phyloP scores from a whole-genome alignment of 2,888 invertebrate genomes.

The Lepidochitona cinerea region DNA sequence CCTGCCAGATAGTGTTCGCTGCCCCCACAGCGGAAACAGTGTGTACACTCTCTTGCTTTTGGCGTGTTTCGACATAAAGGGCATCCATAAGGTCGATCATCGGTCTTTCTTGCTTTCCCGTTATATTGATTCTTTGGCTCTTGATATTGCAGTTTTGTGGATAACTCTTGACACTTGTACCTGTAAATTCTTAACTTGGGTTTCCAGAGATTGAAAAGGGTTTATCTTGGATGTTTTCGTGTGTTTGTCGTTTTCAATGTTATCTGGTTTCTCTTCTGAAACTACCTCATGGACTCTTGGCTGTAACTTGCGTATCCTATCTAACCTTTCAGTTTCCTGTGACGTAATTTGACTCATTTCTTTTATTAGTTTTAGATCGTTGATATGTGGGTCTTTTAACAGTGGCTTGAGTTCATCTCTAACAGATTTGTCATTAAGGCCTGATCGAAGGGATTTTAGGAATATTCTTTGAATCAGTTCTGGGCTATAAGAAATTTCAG shows the following conservation, averaged over 20 bases:
- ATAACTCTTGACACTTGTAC: background rate
- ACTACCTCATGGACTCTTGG: background rate
- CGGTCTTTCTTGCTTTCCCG: no score
- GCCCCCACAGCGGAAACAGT: constrained; percentile 1
- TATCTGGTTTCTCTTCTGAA: background rate
- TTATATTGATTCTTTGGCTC: no score
- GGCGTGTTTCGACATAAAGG: background rate
- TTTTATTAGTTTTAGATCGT: constrained; percentile 11
- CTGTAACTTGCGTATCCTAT: background rate
- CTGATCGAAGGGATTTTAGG: constrained; percentile 7
- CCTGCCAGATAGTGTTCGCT: constrained; percentile 2
- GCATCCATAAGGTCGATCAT: background rate
- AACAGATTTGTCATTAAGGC: background rate
- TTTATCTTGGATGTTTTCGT: background rate
- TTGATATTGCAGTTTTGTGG: no score
- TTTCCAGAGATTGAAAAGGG: background rate
- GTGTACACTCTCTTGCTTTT: background rate
- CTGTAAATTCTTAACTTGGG: background rate
- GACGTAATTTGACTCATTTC: background rate
- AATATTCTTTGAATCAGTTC: constrained; percentile 10
- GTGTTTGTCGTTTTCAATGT: background rate
- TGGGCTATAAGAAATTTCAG: constrained; percentile 9
- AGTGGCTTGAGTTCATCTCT: constrained; percentile 11
- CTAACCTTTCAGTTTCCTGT: constrained; percentile 7
- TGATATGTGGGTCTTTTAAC: background rate